A percentile compares a stretch with the other conserved stretches of the same genome.
Conservation (phyloP, 2,888 invertebrate species). For the Glaucopsyche alexis region DNA sequence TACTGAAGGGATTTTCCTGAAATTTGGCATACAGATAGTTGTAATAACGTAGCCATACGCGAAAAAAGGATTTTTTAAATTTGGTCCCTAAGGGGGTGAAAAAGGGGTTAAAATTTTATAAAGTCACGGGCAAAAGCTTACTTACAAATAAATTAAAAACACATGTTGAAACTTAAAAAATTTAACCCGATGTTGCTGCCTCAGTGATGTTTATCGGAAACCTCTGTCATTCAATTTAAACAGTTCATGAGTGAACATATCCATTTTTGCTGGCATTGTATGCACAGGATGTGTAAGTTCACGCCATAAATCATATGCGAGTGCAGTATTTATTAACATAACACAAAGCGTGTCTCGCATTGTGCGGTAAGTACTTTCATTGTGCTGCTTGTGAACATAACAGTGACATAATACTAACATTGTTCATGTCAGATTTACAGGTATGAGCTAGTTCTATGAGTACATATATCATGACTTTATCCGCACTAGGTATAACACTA, state of each 20-base stretch:
- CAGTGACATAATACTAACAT: constrained; percentile 29
- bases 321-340: constrained; percentile 32
- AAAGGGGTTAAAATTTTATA: no score
- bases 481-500: no score
- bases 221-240: constrained; percentile 2
- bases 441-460: constrained; percentile 20
- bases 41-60: no score
- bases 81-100: no score
- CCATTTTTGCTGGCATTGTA: constrained; percentile 13
- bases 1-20: no score
- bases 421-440: constrained; percentile 30
- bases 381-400: constrained; percentile 28
- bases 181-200: no score
- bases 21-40: no score
- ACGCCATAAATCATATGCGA: constrained; percentile 26
- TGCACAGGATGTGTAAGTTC: neutral
- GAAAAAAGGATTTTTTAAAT: no score
- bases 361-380: constrained; percentile 29
- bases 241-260: constrained; percentile 6
- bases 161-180: no score
- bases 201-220: neutral
- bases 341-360: constrained; percentile 29
- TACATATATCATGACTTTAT: neutral
- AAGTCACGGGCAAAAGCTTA: no score
- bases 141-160: no score